Percentiles rank a stretch among this genome's conserved stretches.
Evolutionary conservation across 2,888 invertebrate species (phyloP).

Genomic region (Dryobotodes eremita): DNA sequence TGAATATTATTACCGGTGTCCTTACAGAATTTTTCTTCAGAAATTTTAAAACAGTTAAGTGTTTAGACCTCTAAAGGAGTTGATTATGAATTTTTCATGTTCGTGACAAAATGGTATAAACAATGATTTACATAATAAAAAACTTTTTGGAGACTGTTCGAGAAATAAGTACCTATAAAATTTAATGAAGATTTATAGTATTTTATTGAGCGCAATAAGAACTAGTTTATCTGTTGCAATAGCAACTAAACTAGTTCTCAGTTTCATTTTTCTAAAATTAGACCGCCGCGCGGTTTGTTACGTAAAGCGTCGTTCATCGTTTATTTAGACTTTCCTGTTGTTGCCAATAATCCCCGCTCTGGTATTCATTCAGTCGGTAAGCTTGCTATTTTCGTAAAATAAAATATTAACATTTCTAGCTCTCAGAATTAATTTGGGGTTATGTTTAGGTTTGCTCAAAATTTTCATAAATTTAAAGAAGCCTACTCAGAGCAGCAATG

Average conservation of each 20-base stretch:
- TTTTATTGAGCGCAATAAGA: slow-evolving; percentile 42
- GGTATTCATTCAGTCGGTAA: slow-evolving; percentile 17
- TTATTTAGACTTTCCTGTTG: slow-evolving; percentile 35
- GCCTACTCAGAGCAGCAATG: neutral
- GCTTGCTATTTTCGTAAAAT: slow-evolving; percentile 27
- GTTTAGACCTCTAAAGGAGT: slow-evolving; percentile 1
- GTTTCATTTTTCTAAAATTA: slow-evolving; percentile 14
- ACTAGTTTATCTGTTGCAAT: slow-evolving; percentile 52
- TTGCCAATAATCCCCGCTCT: slow-evolving; percentile 28
- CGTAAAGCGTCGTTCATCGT: slow-evolving; percentile 38
- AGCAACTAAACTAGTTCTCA: neutral
- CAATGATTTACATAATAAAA: neutral
- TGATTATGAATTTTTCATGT: slow-evolving; percentile 8
- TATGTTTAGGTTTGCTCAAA: neutral
- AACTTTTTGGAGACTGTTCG: neutral
- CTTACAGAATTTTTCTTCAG: neutral
- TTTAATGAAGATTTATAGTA: slow-evolving; percentile 9
- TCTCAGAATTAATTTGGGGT: neutral
- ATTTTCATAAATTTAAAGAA: neutral
- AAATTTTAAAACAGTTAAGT: neutral
- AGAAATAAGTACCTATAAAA: neutral
- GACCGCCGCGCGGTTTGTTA: slow-evolving; percentile 30
- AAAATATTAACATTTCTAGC: slow-evolving; percentile 10
- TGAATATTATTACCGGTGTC: neutral
- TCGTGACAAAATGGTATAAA: slow-evolving; percentile 13